Evolutionary conservation across 2,113 vertebrate species (phyloP).

Genomic region (Aspiorhynchus laticeps): DNA sequence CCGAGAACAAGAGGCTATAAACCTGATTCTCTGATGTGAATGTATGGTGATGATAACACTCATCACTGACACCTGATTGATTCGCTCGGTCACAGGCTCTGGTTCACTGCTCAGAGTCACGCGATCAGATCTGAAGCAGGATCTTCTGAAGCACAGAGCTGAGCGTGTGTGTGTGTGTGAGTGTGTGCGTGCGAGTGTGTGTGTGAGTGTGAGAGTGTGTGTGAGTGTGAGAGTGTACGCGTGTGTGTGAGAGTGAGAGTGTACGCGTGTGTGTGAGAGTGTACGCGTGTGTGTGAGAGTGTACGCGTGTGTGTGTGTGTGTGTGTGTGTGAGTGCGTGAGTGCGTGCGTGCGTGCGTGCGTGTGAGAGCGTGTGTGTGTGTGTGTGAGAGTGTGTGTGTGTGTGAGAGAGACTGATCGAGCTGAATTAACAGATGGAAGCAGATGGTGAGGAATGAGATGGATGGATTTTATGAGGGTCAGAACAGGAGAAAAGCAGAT

Average conservation of each 20-base stretch:
- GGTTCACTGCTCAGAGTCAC: background rate
- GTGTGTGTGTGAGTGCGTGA: background rate
- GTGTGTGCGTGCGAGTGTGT: too few species aligned
- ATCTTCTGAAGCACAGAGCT: background rate
- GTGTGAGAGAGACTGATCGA: slow-evolving; percentile 9
- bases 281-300: background rate
- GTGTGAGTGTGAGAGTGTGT: background rate
- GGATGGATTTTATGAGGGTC: slow-evolving; percentile 48
- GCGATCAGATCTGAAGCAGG: background rate
- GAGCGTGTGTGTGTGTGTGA: background rate
- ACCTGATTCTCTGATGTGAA: background rate
- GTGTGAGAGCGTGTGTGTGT: background rate
- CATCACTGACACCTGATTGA: background rate
- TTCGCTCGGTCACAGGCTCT: background rate
- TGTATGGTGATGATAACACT: background rate
- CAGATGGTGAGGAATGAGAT: slow-evolving; percentile 53
- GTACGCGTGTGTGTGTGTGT: background rate
- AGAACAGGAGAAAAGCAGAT: background rate
- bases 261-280: background rate
- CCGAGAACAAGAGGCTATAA: background rate
- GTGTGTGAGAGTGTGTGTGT: too few species aligned
- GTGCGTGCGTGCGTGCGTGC: too few species aligned
- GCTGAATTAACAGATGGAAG: slow-evolving; percentile 43
- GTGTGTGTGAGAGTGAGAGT: background rate
- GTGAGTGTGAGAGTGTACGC: background rate